Evolutionary conservation across 2,797 vertebrate genomes (phyloP), one percentile per base, ranked within the genome.

Genomic region (Hylomyscus alleni): DNA sequence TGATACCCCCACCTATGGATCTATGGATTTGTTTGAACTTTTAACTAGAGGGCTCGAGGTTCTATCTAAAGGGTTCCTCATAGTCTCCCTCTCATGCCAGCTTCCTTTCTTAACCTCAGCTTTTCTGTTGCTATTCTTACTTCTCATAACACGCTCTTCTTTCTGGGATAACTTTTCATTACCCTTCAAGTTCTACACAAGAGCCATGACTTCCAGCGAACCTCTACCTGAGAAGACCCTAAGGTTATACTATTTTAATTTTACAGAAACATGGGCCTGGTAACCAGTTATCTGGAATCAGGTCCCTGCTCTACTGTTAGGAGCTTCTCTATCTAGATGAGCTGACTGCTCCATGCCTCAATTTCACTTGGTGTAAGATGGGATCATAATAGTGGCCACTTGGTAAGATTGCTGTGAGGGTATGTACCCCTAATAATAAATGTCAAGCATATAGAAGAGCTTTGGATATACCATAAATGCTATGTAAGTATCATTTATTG

Each of bases 401-500:
- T 72, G 44, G 22, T 52, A 75, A 92, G 77, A 82, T 1, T 89
- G 14, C 40, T 90, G 17, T 67, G 50, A 95, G 15, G 22, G 69
- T 75, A 95, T 40, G 78, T 44, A 62, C 34, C 73, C n/a, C 14
- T 40, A 7, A 50, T 65, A 77, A 85, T 40, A 47, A n/a, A 60
- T 15, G 3, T n/a, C 82, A 82, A 92, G 83, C 47, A 67, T n/a
- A 80, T 37, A 80, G 44, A 44, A 89, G 44, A 89, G 52, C 15
- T 92, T 90, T 60, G n/a, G 76, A 19, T 20, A 60, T 17, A n/a
- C 29, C 78, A 40, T 50, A 81, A 96, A 76, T 69, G 40, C 24
- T 78, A 54, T 31, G 1, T 82, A 93, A 89, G 50, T 86, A 69
- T 65, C 58, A 91, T 15, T 44, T 93, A 60, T 89, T 94, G 86